A percentile compares a stretch with the other conserved stretches of the same genome.
Evolutionary conservation across 2,113 vertebrate genomes (phyloP).

Genomic region (Coryphaenoides rupestris): DNA sequence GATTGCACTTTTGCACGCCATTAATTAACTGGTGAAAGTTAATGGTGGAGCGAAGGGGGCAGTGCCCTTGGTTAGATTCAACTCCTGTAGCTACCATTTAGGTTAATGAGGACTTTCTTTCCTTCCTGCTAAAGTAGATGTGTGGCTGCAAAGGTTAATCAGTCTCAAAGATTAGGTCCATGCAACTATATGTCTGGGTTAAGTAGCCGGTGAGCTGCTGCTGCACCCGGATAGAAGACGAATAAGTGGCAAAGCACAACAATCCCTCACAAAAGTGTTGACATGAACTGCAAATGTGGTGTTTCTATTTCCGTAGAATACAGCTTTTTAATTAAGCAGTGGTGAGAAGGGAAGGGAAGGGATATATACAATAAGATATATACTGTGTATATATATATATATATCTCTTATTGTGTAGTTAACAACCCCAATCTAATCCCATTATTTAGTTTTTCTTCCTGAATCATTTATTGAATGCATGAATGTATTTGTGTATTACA

Average conservation of each 20-base stretch:
- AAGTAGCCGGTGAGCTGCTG: slow-evolving; percentile 39
- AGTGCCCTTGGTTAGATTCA: not conserved
- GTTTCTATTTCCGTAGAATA: too few relatives aligned
- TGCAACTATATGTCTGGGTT: slow-evolving; percentile 33
- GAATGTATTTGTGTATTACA: too few relatives aligned
- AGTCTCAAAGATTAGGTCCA: slow-evolving; percentile 58
- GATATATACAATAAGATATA: too few relatives aligned
- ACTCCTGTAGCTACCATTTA: slow-evolving; percentile 33
- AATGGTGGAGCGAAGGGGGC: slow-evolving; percentile 21
- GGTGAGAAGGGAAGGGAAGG: too few relatives aligned
- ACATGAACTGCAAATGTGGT: not conserved
- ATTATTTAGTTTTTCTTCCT: too few relatives aligned
- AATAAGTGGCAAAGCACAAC: slow-evolving; percentile 2
- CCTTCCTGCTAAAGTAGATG: slow-evolving; percentile 47
- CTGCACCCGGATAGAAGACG: slow-evolving; percentile 12
- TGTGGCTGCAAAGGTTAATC: slow-evolving; percentile 55
- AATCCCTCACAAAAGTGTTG: not conserved
- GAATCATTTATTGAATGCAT: too few relatives aligned
- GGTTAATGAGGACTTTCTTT: slow-evolving; percentile 55
- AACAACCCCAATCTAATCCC: too few relatives aligned
- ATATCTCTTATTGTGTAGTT: not conserved
- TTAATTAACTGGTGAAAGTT: not conserved
- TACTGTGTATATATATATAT: too few relatives aligned
- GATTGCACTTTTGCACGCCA: not conserved
- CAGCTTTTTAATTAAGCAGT: too few relatives aligned